Conservation (phyloP, 2,797 vertebrate species). For the Myioborus melanocephalus region DNA sequence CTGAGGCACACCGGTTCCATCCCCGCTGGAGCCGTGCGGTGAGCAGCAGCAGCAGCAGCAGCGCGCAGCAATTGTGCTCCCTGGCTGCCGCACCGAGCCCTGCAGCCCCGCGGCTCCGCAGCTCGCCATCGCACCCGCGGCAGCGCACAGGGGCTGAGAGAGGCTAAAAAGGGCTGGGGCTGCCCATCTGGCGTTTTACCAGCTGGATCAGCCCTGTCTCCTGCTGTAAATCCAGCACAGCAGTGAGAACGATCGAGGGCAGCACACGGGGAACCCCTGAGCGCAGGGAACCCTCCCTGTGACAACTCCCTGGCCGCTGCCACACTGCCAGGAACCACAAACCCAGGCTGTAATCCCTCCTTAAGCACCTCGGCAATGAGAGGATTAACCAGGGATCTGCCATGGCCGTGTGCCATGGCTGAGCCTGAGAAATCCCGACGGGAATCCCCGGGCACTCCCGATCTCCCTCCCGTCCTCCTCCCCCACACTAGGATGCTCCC, state of each 20-base stretch:
- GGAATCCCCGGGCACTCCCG: background rate
- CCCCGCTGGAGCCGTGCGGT: background rate
- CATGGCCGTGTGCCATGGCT: background rate
- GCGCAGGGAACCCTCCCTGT: rapidly evolving
- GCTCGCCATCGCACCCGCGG: background rate
- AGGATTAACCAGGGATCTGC: background rate
- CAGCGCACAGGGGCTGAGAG: background rate
- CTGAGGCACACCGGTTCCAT: background rate
- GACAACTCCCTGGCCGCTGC: background rate
- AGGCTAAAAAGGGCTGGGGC: no score
- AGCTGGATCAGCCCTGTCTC: background rate
- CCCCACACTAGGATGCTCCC: rapidly evolving
- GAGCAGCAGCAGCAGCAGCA: background rate
- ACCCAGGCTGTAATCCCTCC: background rate
- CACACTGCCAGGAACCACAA: background rate
- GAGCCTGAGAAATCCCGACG: background rate
- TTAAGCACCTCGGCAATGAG: background rate
- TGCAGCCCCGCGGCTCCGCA: background rate
- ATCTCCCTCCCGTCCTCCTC: background rate
- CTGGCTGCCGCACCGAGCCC: background rate
- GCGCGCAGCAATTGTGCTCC: background rate
- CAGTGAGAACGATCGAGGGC: background rate
- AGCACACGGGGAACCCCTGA: rapidly evolving
- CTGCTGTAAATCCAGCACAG: background rate
- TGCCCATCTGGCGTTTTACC: background rate